A percentile compares a stretch with the other conserved stretches of the same genome.
phyloP scores from a whole-genome alignment of 2,797 vertebrate species.

The Coracias cyanogaster region DNA sequence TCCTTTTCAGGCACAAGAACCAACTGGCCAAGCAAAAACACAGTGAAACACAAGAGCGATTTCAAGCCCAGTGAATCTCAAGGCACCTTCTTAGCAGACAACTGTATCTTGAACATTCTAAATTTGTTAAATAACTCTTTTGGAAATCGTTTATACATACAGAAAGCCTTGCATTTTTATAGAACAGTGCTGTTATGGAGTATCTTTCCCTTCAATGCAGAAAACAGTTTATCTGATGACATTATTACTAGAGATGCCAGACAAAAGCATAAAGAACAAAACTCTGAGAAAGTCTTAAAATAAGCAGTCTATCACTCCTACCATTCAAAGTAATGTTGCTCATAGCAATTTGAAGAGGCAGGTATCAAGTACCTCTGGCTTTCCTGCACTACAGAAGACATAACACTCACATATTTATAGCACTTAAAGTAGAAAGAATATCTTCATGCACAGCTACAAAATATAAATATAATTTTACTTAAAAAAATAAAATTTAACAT shows the following conservation, averaged over 20 bases:
- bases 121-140: neutral
- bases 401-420: neutral
- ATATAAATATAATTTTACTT: neutral
- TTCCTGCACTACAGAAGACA: neutral
- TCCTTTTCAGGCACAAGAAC: neutral
- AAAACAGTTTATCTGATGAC: neutral
- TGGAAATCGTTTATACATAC: neutral
- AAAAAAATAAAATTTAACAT: neutral
- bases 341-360: neutral
- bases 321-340: neutral
- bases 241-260: neutral
- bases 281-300: neutral
- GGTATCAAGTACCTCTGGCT: neutral
- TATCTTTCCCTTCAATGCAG: neutral
- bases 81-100: neutral
- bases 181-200: neutral
- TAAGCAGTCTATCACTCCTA: neutral
- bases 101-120: neutral
- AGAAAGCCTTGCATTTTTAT: neutral
- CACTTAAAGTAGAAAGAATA: neutral
- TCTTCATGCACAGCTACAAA: neutral
- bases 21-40: neutral
- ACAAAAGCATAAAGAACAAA: neutral
- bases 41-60: neutral
- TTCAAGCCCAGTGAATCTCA: neutral